phyloP scores from a whole-genome alignment of 2,888 invertebrate species.

The Gortyna flavago region DNA sequence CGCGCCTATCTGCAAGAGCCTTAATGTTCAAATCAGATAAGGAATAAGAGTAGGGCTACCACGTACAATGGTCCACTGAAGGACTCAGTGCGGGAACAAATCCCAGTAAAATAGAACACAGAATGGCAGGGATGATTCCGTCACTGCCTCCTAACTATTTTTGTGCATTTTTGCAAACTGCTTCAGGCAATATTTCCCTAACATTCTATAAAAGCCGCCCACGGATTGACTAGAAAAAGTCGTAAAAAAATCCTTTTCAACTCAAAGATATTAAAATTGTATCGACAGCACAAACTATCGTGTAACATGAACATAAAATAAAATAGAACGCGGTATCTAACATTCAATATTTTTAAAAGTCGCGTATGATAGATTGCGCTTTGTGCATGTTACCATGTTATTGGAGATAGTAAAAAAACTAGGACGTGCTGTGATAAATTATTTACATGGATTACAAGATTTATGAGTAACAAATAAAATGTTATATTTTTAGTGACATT shows the following conservation, averaged over 20 bases:
- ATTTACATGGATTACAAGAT: conserved; percentile 50
- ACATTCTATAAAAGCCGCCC: background rate
- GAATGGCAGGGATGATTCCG: background rate
- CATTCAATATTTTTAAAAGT: conserved; percentile 71
- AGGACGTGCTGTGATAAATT: conserved; percentile 55
- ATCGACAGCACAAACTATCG: conserved; percentile 34
- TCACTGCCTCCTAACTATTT: background rate
- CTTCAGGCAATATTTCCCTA: background rate
- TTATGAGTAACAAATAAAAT: conserved; percentile 39
- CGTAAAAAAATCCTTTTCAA: conserved; percentile 15
- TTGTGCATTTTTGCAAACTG: background rate
- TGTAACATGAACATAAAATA: conserved; percentile 63
- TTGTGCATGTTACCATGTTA: conserved; percentile 66
- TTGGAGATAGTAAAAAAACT: conserved; percentile 54
- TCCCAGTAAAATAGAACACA: background rate
- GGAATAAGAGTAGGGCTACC: background rate
- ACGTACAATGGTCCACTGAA: background rate
- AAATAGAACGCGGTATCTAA: conserved; percentile 62
- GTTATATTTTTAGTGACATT: conserved; percentile 17
- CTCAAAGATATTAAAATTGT: conserved; percentile 48
- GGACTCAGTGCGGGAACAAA: background rate
- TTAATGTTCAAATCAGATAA: background rate
- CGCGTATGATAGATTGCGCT: conserved; percentile 65
- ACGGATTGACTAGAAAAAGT: background rate
- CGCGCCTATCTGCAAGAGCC: background rate